A percentile compares a stretch with the other conserved stretches of the same genome.
Evolutionary conservation across 1,140 invertebrate species (phyloP).

Genomic region (Lamellibrachia luymesi): DNA sequence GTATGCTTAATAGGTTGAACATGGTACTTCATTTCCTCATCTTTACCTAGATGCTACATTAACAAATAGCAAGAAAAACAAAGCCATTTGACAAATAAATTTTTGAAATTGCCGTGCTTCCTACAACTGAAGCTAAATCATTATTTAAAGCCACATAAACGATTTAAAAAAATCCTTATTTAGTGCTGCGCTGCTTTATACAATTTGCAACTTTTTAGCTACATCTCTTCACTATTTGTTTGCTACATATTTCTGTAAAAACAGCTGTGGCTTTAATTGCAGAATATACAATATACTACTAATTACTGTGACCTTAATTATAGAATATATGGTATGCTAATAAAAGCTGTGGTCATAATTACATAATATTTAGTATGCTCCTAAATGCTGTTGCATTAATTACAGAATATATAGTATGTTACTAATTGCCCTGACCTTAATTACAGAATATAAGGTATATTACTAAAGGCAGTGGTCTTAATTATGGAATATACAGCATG

Average conservation of each 20-base stretch:
- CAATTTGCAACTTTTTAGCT: no score
- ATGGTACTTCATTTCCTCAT: no score
- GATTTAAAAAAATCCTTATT: no score
- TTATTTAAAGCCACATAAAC: no score
- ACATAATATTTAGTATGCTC: background rate
- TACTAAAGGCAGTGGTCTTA: background rate
- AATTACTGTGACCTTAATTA: background rate
- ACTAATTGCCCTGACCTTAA: background rate
- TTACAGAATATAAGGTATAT: background rate
- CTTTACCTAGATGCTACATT: no score
- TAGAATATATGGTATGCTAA: background rate
- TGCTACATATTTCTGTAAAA: background rate
- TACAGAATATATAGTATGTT: background rate
- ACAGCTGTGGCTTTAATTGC: background rate
- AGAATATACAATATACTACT: background rate
- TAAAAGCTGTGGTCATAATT: background rate
- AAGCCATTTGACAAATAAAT: no score
- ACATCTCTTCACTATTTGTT: no score
- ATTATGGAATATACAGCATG: background rate
- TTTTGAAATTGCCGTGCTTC: no score
- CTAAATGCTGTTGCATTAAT: background rate
- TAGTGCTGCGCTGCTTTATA: no score
- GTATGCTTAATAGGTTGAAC: no score
- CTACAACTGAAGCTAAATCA: no score
- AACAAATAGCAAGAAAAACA: no score